Conservation (phyloP, 2,888 invertebrate species). For the Choreutis nemorana region DNA sequence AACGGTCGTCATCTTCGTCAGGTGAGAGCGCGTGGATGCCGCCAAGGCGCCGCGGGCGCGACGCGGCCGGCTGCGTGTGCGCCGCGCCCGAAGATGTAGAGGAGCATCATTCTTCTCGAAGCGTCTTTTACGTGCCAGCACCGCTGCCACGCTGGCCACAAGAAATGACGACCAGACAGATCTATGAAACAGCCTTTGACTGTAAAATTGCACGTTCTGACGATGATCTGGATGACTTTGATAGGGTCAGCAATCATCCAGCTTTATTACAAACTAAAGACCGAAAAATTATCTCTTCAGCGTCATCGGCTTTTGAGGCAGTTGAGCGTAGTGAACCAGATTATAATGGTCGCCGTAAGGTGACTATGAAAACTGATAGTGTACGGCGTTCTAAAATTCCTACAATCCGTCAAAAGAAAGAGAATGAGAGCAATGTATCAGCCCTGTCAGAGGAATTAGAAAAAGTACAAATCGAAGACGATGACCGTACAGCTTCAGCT, state of each 20-base stretch:
- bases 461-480: slow-evolving; percentile 70
- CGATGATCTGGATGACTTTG: slow-evolving; percentile 82
- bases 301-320: slow-evolving; percentile 58
- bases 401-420: slow-evolving; percentile 61
- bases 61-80: slow-evolving; percentile 77
- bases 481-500: slow-evolving; percentile 59
- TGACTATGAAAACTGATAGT: slow-evolving; percentile 63
- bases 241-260: slow-evolving; percentile 82
- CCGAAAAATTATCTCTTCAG: slow-evolving; percentile 54
- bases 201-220: slow-evolving; percentile 84
- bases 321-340: slow-evolving; percentile 57
- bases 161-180: slow-evolving; percentile 73
- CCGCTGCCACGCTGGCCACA: slow-evolving; percentile 70
- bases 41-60: slow-evolving; percentile 72
- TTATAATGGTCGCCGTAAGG: slow-evolving; percentile 65
- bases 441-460: slow-evolving; percentile 63
- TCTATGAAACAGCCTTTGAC: slow-evolving; percentile 91
- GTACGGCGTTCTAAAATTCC: slow-evolving; percentile 68
- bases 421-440: slow-evolving; percentile 46
- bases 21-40: slow-evolving; percentile 73
- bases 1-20: slow-evolving; percentile 62
- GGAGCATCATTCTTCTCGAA: slow-evolving; percentile 69
- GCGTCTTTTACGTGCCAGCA: slow-evolving; percentile 75
- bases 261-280: slow-evolving; percentile 69
- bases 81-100: slow-evolving; percentile 75